Evolutionary conservation across 1,140 invertebrate genomes (phyloP), one percentile per base, ranked within the genome.

Genomic region (Contarinia nasturtii): DNA sequence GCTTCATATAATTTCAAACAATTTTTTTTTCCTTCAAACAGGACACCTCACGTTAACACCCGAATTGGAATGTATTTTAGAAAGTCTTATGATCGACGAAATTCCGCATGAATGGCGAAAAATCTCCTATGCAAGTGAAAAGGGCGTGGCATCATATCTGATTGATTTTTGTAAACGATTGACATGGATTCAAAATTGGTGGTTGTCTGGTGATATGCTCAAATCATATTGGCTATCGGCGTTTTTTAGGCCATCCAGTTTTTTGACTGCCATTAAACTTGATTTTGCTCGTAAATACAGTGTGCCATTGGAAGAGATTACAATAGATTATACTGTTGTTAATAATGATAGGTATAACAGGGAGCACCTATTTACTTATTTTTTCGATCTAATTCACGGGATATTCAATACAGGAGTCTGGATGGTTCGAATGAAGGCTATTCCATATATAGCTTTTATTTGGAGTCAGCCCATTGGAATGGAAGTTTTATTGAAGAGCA

Each of bases 171-270:
- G 89, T 5, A 77, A 82, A 47, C 69, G 90, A 49, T 66, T 94
- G 1, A 64, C 74, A 52, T 91, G 79, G 66, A 73, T 82, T 27
- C 64, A 82, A 57, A 67, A 74, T 27, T 95, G 91, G 91, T 76
- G 77, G 52, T 63, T 75, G 18, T 54, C 79, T 37, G 84, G 83
- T 2, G 86, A 86, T 61, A 87, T 89, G 2, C 48, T 69, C 0
- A 77, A 27, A 10, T 5, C 76, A 1, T 93, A 89, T 66, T 96
- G 91, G 92, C 70, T 96, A 4, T 89, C 89, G 1, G 91, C 89
- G 10, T 93, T 96, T 61, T 95, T 86, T 57, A 94, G 94, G 59
- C 88, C 87, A 0, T 89, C 95, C 66, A 87, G 86, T 1, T 95
- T 96, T 63, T 67, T 96, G 14, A 94, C 91, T 8, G 90, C 84